Evolutionary conservation across 2,888 invertebrate species (phyloP).

Genomic region (Xanthorhoe spadicearia): DNA sequence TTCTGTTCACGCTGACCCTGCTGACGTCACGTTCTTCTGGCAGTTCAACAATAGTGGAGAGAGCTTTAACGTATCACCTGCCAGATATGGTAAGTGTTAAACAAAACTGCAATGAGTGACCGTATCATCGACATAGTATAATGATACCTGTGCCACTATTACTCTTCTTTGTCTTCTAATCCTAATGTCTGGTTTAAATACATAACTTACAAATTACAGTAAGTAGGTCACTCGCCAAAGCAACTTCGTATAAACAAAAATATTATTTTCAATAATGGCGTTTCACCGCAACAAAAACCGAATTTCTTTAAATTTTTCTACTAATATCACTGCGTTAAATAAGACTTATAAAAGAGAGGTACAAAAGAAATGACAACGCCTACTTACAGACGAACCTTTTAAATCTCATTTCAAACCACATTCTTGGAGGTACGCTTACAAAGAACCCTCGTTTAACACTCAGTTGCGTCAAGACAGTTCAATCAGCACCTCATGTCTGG

Average conservation of each 20-base stretch:
- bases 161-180: too few species aligned
- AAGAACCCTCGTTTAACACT: slow-evolving; percentile 30
- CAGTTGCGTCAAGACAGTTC: slow-evolving; percentile 48
- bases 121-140: too few species aligned
- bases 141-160: too few species aligned
- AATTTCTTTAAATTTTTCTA: background rate
- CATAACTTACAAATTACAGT: too few species aligned
- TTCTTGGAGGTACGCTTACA: slow-evolving; percentile 28
- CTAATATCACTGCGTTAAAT: background rate
- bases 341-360: background rate
- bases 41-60: slow-evolving; percentile 96
- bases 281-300: too few species aligned
- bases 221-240: too few species aligned
- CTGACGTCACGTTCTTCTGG: slow-evolving; percentile 94
- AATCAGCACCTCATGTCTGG: slow-evolving; percentile 54
- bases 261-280: too few species aligned
- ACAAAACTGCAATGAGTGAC: too few species aligned
- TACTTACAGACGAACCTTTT: slow-evolving; percentile 16
- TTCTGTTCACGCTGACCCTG: slow-evolving; percentile 94
- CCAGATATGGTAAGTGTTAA: slow-evolving; percentile 71
- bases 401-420: slow-evolving; percentile 27
- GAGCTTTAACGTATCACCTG: slow-evolving; percentile 92
- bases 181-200: too few species aligned
- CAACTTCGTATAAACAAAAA: too few species aligned
- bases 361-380: background rate